A percentile compares a stretch with the other conserved stretches of the same genome.
phyloP scores from a whole-genome alignment of 2,113 vertebrate genomes.

The Hippocampus abdominalis region DNA sequence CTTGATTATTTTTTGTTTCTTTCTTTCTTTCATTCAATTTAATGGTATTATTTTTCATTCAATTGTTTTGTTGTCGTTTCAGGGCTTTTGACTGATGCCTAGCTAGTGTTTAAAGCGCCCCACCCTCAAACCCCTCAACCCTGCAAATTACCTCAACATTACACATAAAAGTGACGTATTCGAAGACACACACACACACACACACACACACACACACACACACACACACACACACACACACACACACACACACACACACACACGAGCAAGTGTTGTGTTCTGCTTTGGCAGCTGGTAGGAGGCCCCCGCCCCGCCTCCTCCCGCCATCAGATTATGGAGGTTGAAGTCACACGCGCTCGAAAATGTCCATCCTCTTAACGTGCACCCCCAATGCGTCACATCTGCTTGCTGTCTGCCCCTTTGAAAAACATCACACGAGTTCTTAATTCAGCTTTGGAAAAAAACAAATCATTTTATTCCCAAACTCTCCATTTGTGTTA shows the following conservation, averaged over 20 bases:
- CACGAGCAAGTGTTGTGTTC: constrained; percentile 5
- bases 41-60: neutral
- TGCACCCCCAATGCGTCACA: constrained; percentile 55
- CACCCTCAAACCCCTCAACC: neutral
- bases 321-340: constrained; percentile 50
- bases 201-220: too few species aligned
- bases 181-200: neutral
- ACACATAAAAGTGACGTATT: neutral
- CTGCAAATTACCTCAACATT: neutral
- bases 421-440: neutral
- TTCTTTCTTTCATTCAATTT: neutral
- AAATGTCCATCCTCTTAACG: constrained; percentile 56
- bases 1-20: neutral
- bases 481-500: constrained; percentile 50
- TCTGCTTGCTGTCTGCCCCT: constrained; percentile 46
- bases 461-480: constrained; percentile 31
- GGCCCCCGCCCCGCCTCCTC: constrained; percentile 46
- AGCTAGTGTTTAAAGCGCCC: neutral
- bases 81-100: neutral
- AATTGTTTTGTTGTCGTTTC: neutral
- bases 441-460: constrained; percentile 39
- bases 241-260: neutral
- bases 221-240: neutral
- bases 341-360: constrained; percentile 40
- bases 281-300: constrained; percentile 58